Evolutionary conservation across 1,140 invertebrate genomes (phyloP).

Genomic region (Anadara kagoshimensis): DNA sequence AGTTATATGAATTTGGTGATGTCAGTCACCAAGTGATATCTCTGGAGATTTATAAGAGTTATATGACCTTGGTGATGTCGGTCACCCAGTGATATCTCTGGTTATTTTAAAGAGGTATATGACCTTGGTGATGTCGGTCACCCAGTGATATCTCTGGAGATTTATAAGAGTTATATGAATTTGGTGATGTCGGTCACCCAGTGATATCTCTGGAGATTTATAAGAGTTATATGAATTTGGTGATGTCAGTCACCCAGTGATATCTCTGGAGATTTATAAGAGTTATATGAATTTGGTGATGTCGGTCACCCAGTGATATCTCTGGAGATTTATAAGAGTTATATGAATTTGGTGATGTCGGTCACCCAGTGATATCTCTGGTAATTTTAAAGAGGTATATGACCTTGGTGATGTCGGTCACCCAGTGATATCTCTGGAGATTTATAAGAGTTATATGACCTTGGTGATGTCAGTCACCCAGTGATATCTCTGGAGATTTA

Average conservation of each 20-base stretch:
- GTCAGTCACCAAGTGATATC: conserved; percentile 2
- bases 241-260: neutral
- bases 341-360: too few species aligned
- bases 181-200: too few species aligned
- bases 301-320: neutral
- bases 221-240: neutral
- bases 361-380: neutral
- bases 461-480: too few species aligned
- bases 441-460: conserved; percentile 26
- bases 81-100: conserved; percentile 49
- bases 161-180: neutral
- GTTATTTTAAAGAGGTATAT: conserved; percentile 17
- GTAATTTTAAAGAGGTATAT: too few species aligned
- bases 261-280: neutral
- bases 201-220: neutral
- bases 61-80: too few species aligned
- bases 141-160: neutral
- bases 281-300: neutral
- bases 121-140: too few species aligned
- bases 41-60: too few species aligned
- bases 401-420: conserved; percentile 1
- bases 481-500: neutral
- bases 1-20: neutral
- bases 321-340: too few species aligned
- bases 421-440: conserved; percentile 46